Evolutionary conservation across 2,797 vertebrate genomes (phyloP).

Genomic region (Anguilla anguilla): DNA sequence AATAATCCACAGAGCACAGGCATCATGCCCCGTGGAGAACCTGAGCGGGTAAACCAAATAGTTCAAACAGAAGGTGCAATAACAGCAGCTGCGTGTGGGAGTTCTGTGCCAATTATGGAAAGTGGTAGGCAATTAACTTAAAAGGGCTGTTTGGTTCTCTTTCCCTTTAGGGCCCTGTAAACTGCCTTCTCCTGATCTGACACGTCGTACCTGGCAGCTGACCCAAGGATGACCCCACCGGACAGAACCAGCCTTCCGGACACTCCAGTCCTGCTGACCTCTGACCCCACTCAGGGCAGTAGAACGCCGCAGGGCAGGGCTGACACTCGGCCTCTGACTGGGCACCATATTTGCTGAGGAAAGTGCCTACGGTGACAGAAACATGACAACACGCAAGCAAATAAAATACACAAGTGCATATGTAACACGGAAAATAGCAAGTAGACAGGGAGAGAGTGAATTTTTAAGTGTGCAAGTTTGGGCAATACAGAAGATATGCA

Average conservation of each 20-base stretch:
- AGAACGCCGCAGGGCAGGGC: slow-evolving; percentile 78
- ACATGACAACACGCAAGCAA: neutral
- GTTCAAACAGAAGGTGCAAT: slow-evolving; percentile 43
- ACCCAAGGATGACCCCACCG: slow-evolving; percentile 71
- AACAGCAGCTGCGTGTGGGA: slow-evolving; percentile 44
- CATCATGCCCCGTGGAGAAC: slow-evolving; percentile 30
- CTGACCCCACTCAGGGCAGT: slow-evolving; percentile 79
- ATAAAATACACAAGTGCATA: neutral
- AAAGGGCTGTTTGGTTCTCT: slow-evolving; percentile 32
- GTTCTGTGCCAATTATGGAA: slow-evolving; percentile 34
- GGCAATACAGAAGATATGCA: too few relatives aligned
- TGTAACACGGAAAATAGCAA: neutral
- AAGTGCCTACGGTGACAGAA: slow-evolving; percentile 71
- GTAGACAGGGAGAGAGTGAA: neutral
- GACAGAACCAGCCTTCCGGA: slow-evolving; percentile 86
- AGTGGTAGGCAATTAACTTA: slow-evolving; percentile 42
- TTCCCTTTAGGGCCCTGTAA: neutral
- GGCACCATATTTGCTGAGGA: slow-evolving; percentile 70
- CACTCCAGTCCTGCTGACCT: slow-evolving; percentile 72
- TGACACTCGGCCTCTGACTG: slow-evolving; percentile 72
- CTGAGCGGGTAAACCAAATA: slow-evolving; percentile 46
- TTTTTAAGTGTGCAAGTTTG: too few relatives aligned
- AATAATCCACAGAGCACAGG: slow-evolving; percentile 36
- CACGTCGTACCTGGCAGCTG: slow-evolving; percentile 65
- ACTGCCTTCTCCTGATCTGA: neutral